Percentiles rank a stretch among this genome's conserved stretches.
Evolutionary conservation across 2,113 vertebrate genomes (phyloP).

Genomic region (Morone chrysops): DNA sequence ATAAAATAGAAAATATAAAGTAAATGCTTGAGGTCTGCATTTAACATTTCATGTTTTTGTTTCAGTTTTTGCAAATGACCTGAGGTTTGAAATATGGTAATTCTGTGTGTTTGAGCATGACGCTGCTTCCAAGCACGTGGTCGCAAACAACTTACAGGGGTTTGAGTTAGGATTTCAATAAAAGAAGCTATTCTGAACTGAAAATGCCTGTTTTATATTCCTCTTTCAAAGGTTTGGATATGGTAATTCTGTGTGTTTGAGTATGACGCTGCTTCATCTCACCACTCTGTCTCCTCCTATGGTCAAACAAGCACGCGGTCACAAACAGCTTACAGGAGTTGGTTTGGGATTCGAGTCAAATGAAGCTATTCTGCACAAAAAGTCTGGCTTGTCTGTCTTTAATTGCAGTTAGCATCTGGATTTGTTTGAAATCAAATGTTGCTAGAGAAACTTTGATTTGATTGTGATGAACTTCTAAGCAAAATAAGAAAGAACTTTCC

Average conservation of each 20-base stretch:
- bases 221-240: background rate
- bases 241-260: background rate
- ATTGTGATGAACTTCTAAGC: background rate
- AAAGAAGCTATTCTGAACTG: too few relatives aligned
- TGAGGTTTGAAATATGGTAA: too few relatives aligned
- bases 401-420: slow-evolving; percentile 4
- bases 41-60: too few relatives aligned
- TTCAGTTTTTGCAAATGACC: too few relatives aligned
- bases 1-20: too few relatives aligned
- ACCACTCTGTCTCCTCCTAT: background rate
- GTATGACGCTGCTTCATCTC: background rate
- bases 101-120: too few relatives aligned
- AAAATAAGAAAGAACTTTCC: background rate
- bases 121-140: too few relatives aligned
- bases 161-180: too few relatives aligned
- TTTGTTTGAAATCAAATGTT: slow-evolving; percentile 13
- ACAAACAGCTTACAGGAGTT: background rate
- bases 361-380: background rate
- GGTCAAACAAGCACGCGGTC: background rate
- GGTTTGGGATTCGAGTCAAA: slow-evolving; percentile 8
- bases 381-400: background rate
- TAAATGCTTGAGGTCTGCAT: too few relatives aligned
- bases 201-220: too few relatives aligned
- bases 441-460: background rate
- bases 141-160: too few relatives aligned